Evolutionary conservation across 2,797 vertebrate genomes (phyloP), one percentile per base, ranked within the genome.

Genomic region (Neosilurus mollespiculum): DNA sequence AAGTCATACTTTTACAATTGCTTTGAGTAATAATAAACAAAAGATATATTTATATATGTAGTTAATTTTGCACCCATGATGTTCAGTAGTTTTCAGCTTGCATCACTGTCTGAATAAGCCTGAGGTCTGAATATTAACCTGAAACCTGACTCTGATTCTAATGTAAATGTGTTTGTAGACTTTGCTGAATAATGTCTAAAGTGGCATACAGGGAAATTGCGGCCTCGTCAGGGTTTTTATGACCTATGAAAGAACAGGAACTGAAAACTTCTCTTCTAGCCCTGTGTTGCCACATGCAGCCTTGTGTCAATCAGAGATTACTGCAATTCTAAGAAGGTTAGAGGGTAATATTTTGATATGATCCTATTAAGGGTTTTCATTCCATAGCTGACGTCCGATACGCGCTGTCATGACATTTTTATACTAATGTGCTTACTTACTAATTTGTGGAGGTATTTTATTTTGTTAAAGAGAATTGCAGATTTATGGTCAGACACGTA

Each of bases 211-310:
- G 4, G 61, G 77, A 18, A 64, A 78, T 37, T 78, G 56, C 59
- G 43, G 6, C 20, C 56, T 77, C 10, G 30, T 61, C 9, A 7
- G 24, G 34, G 20, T 53, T 64, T 77, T 65, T 78, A 53, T 51
- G 59, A 51, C 59, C 76, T 51, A 26, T 64, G 51, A 65, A 65
- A 78, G 61, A 78, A 53, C 77, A 51, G 77, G 77, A 78, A 78
- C 37, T 64, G n/a, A 65, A 51, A 64, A 78, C 61, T 78, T 78
- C 37, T 64, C 59, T 11, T 26, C 49, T 64, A 62, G 14, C 22
- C 15, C 37, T 6, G 76, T 10, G 2, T 7, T 14, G 18, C 34
- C 18, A 30, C 30, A 77, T 7, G 37, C 49, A 43, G 59, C 37
- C 4, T 18, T 61, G 22, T 51, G 59, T 62, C 59, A 78, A 7